Base-by-base conservation (phyloP, 2,888 invertebrate genomes). In the Thera obeliscata region DNA sequence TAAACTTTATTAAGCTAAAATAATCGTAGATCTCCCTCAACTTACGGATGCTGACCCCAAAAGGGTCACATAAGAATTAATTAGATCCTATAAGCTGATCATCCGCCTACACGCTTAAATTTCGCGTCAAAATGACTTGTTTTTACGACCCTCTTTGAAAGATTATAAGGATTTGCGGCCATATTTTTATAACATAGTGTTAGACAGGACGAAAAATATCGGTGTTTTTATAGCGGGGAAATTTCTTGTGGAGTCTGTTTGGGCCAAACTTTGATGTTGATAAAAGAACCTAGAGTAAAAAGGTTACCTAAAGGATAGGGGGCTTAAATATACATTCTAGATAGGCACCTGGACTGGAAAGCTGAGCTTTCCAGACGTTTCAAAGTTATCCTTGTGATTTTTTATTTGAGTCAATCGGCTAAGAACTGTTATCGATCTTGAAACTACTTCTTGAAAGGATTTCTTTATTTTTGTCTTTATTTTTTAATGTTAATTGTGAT, bases 81-180 rank as follows among this genome's bases (percentile, higher is more conserved):
- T 69, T 67, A 69, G 52, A 69, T 64, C 64, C 56, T 72, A n/a
- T n/a, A 69, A 72, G 57, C 64, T 22, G 64, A 64, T 72, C 56
- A 66, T 49, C 56, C 60, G 58, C 75, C 74, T 63, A 75, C 64
- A 65, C 59, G 65, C 68, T 77, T 79, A 76, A 80, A 78, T 78
- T 76, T 78, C 61, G 58, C 61, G 69, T 70, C 70, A 74, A 75
- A 77, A 75, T 73, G 60, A 70, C 73, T 64, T 67, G 69, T 70
- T 77, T 81, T 81, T 77, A 81, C 75, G 75, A 79, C 64, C 61
- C 41, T 54, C 61, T 58, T 57, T 22, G 64, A 64, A 54, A 56
- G 67, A 62, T 61, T 66, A 66, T 60, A 41, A 56, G 56, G 65
- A 56, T 59, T 57, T 72, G 71, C 36, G 38, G 11, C 52, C 50